Evolutionary conservation across 92 coral and sea anemone species (phyloP).

Genomic region (Umimayanthus kanabou): DNA sequence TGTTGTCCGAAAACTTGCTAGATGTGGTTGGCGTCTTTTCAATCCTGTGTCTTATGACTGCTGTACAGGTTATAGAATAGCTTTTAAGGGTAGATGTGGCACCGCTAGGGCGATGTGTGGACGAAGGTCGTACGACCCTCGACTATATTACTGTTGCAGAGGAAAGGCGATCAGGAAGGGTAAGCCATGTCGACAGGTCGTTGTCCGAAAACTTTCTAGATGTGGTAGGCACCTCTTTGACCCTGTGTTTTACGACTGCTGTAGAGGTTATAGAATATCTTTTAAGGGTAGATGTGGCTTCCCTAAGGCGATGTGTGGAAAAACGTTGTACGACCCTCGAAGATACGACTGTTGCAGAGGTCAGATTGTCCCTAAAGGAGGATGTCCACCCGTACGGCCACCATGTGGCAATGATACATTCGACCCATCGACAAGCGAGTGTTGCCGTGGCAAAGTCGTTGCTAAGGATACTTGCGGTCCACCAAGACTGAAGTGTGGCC

Average conservation of each 20-base stretch:
- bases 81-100: not conserved
- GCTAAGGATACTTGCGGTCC: not conserved
- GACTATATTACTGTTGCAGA: not conserved
- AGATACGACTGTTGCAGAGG: constrained; percentile 23
- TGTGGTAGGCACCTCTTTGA: not conserved
- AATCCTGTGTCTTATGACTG: constrained; percentile 9
- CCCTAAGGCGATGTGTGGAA: constrained; percentile 2
- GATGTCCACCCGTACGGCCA: not conserved
- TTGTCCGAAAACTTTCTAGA: not conserved
- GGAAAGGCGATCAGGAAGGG: not conserved
- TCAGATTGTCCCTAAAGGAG: not conserved
- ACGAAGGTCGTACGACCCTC: not conserved
- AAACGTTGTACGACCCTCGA: constrained; percentile 9
- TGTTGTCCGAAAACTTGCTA: not conserved
- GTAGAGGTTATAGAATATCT: not conserved
- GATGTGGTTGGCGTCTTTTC: not conserved
- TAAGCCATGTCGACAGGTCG: not conserved
- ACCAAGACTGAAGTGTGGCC: not conserved
- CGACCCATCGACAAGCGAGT: not conserved
- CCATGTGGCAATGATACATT: not conserved
- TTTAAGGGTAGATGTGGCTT: not conserved
- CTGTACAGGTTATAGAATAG: not conserved
- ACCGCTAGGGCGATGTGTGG: constrained; percentile 5
- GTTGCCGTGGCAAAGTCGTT: not conserved
- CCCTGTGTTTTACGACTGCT: constrained; percentile 8